phyloP scores from a whole-genome alignment of 1,140 invertebrate genomes.

The Camponotus floridanus region DNA sequence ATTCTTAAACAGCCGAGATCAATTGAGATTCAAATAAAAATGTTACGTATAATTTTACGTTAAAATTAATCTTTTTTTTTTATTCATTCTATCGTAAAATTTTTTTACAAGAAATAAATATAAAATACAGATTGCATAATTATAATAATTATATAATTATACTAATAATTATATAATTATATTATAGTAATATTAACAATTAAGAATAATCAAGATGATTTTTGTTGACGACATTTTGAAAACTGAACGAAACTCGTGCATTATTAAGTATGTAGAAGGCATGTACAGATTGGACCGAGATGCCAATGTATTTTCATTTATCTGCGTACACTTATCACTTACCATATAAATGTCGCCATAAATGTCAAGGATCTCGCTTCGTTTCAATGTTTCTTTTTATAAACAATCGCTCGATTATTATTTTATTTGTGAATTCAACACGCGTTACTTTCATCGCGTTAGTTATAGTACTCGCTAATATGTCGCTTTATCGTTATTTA shows the following conservation, averaged over 20 bases:
- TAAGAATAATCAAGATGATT: background rate
- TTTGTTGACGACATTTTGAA: background rate
- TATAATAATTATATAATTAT: too few species aligned
- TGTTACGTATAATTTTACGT: background rate
- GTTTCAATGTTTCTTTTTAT: background rate
- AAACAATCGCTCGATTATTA: background rate
- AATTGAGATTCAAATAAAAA: background rate
- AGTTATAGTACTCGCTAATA: background rate
- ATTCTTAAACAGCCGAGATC: background rate
- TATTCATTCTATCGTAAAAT: background rate
- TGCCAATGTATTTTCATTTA: background rate
- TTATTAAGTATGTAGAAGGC: background rate
- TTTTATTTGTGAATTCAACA: background rate
- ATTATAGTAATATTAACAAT: background rate
- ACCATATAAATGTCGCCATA: background rate
- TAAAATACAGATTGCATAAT: too few species aligned
- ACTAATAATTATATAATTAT: background rate
- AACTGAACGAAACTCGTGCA: background rate
- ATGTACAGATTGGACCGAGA: background rate
- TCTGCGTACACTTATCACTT: background rate
- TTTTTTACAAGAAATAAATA: background rate
- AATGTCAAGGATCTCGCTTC: constrained; percentile 16
- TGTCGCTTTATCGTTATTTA: background rate
- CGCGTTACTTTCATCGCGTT: background rate
- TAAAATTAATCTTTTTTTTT: background rate